Base-by-base conservation (phyloP, 2,888 invertebrate species). In the Leptarthrus brevirostris region DNA sequence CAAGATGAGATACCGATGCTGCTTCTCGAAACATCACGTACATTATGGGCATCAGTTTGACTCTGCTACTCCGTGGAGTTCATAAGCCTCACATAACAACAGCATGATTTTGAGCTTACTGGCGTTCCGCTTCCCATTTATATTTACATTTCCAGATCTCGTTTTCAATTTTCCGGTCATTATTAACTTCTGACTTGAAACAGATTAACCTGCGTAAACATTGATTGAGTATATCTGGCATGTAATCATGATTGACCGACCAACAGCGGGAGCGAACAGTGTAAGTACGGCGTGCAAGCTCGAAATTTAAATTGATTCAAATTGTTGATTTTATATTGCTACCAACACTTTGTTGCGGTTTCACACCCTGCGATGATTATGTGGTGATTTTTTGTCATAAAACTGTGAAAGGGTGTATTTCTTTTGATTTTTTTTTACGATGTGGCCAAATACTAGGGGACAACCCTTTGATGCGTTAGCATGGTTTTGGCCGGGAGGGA, bases 101-200 rank as follows among this genome's bases (percentile, higher is more conserved):
- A 34, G 36, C 6, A 36, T 44, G 64, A 47, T 44, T 36, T 18
- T 14, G 44, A 58, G 14, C 66, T 70, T 66, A 54, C 66, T 64
- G 71, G 64, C 64, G 58, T 53, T 73, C 64, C 73, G 75, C 64
- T 75, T 75, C 74, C 74, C 74, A 74, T 75, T 75, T 75, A 72
- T 69, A 69, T 75, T 75, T 74, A 75, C 74, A 75, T 75, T 75
- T 75, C 74, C 74, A 73, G 75, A 75, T 75, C 75, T 75, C 69
- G 74, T 75, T 76, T 76, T 76, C 76, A 76, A 76, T 76, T 76
- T 76, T 64, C 74, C 76, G 73, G 71, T 18, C 73, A 73, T 76
- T 72, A 76, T 76, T 75, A 76, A 76, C 74, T 75, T 76, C 75
- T 76, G 75, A 72, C 75, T 76, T 72, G 69, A 61, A 16, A 18